A percentile compares a stretch with the other conserved stretches of the same genome.
phyloP scores from a whole-genome alignment of 2,888 invertebrate genomes.

The Malthinus seriepunctatus region DNA sequence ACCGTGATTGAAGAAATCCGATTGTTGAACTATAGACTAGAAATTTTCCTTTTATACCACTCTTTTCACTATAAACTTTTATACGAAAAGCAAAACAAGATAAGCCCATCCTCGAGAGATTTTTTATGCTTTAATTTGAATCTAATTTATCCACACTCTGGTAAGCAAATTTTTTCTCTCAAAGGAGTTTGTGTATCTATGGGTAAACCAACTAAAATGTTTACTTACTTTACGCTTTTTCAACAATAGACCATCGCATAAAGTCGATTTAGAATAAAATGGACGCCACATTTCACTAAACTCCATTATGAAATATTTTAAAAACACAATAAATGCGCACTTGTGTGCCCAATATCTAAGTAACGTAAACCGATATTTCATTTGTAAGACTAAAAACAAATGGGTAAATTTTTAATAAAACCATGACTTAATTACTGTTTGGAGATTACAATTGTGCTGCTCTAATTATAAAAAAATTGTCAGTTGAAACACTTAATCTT shows the following conservation, averaged over 20 bases:
- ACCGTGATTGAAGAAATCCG: no score
- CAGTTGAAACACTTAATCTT: neutral
- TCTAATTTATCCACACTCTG: no score
- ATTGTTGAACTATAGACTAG: no score
- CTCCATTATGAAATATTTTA: neutral
- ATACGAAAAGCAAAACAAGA: no score
- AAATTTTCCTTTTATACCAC: no score
- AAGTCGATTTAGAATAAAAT: slow-evolving; percentile 1
- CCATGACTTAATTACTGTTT: neutral
- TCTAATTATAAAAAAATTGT: neutral
- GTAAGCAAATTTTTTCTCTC: no score
- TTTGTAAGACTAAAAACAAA: slow-evolving; percentile 9
- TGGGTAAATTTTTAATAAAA: neutral
- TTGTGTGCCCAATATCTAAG: neutral
- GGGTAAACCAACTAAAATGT: neutral
- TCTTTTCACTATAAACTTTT: no score
- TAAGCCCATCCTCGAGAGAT: no score
- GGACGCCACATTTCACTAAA: slow-evolving; percentile 5
- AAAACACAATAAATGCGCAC: neutral
- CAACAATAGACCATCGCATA: neutral
- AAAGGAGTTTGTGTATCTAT: no score
- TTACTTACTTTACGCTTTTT: neutral
- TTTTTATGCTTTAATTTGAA: no score
- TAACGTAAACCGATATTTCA: neutral
- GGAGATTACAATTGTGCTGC: slow-evolving; percentile 1